Conservation (phyloP, 2,797 vertebrate species). For the Argya squamiceps region DNA sequence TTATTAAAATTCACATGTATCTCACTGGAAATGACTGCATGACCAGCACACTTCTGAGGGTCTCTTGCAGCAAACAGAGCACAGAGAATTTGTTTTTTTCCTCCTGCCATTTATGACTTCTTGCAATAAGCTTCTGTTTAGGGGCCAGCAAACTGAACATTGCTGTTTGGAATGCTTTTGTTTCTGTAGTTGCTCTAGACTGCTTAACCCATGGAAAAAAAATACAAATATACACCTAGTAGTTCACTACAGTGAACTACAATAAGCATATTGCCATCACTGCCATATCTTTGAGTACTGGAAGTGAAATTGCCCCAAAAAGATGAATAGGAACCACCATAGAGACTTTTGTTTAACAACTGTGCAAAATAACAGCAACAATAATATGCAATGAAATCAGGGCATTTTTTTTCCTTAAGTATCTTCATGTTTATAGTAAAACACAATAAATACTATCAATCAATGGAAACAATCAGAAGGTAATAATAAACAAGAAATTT, state of each 20-base stretch:
- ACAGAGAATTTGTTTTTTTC: rapidly evolving
- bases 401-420: not conserved
- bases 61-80: not conserved
- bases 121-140: not conserved
- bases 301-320: not conserved
- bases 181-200: not conserved
- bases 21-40: not conserved
- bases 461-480: not conserved
- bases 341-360: not conserved
- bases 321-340: not conserved
- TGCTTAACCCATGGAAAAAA: not conserved
- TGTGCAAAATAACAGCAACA: not conserved
- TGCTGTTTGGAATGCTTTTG: not conserved
- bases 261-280: not conserved
- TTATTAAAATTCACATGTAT: constrained; percentile 30
- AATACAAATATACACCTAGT: not conserved
- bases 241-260: not conserved
- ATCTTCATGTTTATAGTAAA: not conserved
- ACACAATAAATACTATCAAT: not conserved
- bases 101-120: not conserved
- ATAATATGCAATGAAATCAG: not conserved
- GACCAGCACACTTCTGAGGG: not conserved
- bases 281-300: not conserved
- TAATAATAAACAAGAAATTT: not conserved
- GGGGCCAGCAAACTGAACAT: not conserved